These are phyloP conservation scores for Crotalus helleri DNA, from an alignment of 2,113 vertebrate species.

Conservation along the genomic window DNA sequence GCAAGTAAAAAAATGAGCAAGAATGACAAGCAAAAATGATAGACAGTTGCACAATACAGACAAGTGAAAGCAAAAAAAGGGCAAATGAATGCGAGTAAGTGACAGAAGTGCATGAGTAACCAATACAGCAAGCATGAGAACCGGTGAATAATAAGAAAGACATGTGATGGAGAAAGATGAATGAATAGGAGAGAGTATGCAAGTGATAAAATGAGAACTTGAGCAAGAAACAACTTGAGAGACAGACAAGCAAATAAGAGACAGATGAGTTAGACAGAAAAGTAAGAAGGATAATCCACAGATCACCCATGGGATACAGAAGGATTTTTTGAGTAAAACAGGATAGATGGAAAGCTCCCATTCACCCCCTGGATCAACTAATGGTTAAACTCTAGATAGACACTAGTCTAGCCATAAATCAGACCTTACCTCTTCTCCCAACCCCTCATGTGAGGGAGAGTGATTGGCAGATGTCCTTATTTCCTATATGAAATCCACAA, in stretches of 20 bases:
- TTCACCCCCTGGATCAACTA: background rate
- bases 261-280: background rate
- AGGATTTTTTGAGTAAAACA: background rate
- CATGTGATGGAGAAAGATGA: background rate
- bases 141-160: background rate
- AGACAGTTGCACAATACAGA: background rate
- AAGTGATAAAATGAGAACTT: background rate
- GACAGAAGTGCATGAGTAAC: background rate
- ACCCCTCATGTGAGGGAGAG: background rate
- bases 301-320: background rate
- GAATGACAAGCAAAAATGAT: background rate
- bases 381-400: background rate
- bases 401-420: background rate
- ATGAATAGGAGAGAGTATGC: background rate
- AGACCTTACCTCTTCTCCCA: background rate
- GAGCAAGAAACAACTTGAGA: background rate
- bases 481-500: background rate
- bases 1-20: background rate
- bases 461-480: background rate
- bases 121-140: background rate
- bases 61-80: background rate
- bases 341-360: background rate
- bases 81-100: background rate
- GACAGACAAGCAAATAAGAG: background rate
- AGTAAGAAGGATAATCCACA: background rate